Conservation (phyloP, 2,113 vertebrate species). For the Peromyscus polionotus region DNA sequence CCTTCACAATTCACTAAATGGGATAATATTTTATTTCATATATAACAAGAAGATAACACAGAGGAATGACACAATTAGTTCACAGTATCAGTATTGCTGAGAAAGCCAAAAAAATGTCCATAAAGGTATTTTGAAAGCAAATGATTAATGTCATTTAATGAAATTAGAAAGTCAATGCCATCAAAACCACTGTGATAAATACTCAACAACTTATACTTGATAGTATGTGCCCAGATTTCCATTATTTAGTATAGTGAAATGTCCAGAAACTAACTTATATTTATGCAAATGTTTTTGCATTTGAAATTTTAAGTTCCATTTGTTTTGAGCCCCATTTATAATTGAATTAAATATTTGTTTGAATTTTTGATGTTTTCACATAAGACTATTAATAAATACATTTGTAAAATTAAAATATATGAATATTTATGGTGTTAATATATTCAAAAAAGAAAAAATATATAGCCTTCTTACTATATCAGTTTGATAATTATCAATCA, state of each 20-base stretch:
- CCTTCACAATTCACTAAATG: not conserved
- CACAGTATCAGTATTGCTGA: not conserved
- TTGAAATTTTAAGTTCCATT: not conserved
- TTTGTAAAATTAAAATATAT: not conserved
- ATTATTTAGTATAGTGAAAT: not conserved
- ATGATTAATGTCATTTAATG: not conserved
- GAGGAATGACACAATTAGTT: not conserved
- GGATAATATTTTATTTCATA: not conserved
- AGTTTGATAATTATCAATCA: conserved; percentile 10
- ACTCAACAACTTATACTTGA: not conserved
- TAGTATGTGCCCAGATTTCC: not conserved
- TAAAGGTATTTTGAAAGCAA: conserved; percentile 15
- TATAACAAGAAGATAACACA: not conserved
- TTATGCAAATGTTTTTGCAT: not conserved
- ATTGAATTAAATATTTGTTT: not conserved
- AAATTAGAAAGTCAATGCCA: not conserved
- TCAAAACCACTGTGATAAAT: not conserved
- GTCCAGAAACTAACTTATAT: not conserved
- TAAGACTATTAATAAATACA: not conserved
- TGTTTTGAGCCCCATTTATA: not conserved
- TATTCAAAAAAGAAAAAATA: not conserved
- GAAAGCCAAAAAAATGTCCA: not conserved
- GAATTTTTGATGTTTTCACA: not conserved
- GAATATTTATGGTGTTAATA: not conserved
- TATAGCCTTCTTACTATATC: not conserved